These are phyloP conservation scores for Nasonia giraulti DNA, from an alignment of 1,140 invertebrate genomes.

Conservation along the genomic window DNA sequence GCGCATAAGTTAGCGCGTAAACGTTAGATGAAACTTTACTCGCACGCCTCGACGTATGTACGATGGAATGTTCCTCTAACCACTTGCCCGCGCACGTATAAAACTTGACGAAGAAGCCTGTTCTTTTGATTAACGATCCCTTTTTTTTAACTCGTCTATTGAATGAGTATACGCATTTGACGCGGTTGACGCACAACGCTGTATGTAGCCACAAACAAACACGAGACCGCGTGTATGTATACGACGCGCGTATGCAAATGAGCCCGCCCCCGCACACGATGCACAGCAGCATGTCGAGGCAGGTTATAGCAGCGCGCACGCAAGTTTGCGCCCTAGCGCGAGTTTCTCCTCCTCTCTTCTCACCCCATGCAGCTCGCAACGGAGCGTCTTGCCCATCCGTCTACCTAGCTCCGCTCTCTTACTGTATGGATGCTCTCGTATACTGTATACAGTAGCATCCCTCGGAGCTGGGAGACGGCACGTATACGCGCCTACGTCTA, in stretches of 20 bases:
- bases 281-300: background rate
- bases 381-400: conserved; percentile 46
- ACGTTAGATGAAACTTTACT: conserved; percentile 33
- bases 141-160: background rate
- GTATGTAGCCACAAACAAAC: background rate
- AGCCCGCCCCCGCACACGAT: background rate
- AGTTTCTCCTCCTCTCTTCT: conserved; percentile 2
- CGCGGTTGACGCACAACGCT: background rate
- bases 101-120: background rate
- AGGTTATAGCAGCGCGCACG: background rate
- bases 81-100: background rate
- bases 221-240: background rate
- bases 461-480: background rate
- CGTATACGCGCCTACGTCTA: conserved; percentile 50
- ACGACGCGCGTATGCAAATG: conserved; percentile 32
- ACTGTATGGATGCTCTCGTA: too few relatives aligned
- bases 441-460: background rate
- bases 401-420: background rate
- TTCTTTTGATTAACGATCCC: background rate
- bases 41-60: conserved; percentile 7
- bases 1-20: conserved; percentile 21
- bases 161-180: too few relatives aligned
- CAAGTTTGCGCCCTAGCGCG: background rate
- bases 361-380: background rate
- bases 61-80: background rate